Evolutionary conservation across 2,113 vertebrate species (phyloP), one percentile per base, ranked within the genome.

Genomic region (Poeciliopsis retropinna): DNA sequence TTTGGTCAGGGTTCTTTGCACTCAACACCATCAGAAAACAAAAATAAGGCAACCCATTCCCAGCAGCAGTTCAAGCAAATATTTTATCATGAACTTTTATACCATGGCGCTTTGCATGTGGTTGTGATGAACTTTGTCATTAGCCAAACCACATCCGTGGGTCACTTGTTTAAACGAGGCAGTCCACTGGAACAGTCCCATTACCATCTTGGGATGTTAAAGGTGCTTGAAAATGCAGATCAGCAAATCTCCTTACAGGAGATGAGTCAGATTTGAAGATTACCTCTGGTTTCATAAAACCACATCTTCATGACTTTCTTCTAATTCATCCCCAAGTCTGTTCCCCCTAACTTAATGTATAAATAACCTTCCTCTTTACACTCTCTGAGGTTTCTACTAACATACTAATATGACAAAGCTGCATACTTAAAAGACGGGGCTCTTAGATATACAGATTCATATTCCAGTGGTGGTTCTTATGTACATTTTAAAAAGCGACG

Each of bases 341-440:
- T 47, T 7, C 51, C 6, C 51, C 22, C 51, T 2, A 57, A 57
- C 28, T 64, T 60, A 70, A 31, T 76, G 28, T 22, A 27, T 13
- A 25, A 3, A 67, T 73, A 7, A 77, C 10, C 70, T 63, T 54
- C 51, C 47, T 61, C 37, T 60, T 61, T 65, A 80, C 63, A 73
- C 19, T 57, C 65, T 41, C 44, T 27, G 22, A 81, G 47, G 79
- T 70, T 65, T 68, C 76, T 63, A 74, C 65, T 75, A 79, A 82
- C 80, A 68, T 47, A 27, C 60, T 81, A 12, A 63, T 64, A 37
- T 51, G 80, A 81, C 87, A 87, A 90, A 87, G 88, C 61, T 67
- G 75, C 69, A 71, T 73, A 14, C 63, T 71, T 74, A 87, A 64
- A 90, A 67, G 39, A 11, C 5, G 90, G 92, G 91, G 92, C 91